A percentile compares a stretch with the other conserved stretches of the same genome.
Evolutionary conservation across 1,140 invertebrate species (phyloP).

Genomic region (Orchestia grillus): DNA sequence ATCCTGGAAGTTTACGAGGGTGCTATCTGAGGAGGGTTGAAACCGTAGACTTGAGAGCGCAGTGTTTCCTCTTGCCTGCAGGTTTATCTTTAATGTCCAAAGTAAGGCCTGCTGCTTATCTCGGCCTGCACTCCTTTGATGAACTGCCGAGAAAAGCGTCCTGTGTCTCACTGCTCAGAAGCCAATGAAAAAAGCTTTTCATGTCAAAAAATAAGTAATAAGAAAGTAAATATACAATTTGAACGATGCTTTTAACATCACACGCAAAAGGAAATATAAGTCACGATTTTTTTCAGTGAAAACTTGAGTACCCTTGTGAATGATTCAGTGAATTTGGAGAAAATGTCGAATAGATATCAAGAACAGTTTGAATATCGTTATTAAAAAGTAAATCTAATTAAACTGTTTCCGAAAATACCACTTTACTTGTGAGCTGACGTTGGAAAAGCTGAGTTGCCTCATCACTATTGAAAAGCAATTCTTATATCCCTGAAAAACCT

Average conservation of each 20-base stretch:
- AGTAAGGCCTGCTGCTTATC: constrained; percentile 2
- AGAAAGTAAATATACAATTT: not conserved
- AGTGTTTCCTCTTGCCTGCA: not conserved
- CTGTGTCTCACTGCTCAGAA: not conserved
- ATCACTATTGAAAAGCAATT: too few species aligned
- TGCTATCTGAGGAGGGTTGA: constrained; percentile 10
- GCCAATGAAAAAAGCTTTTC: not conserved
- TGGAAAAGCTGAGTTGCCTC: too few species aligned
- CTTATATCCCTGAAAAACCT: too few species aligned
- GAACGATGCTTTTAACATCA: not conserved
- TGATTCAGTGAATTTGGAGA: not conserved
- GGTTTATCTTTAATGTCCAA: not conserved
- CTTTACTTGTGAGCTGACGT: too few species aligned
- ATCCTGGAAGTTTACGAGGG: constrained; percentile 1
- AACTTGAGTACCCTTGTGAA: not conserved
- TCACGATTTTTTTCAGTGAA: not conserved
- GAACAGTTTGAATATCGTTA: too few species aligned
- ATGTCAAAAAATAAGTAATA: not conserved
- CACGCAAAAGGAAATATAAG: too few species aligned
- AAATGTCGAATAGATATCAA: not conserved
- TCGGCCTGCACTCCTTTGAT: constrained; percentile 3
- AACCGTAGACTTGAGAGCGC: constrained; percentile 3
- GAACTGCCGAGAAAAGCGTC: constrained; percentile 20
- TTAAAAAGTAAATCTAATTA: too few species aligned
- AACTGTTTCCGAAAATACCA: too few species aligned